Evolutionary conservation across 2,113 vertebrate species (phyloP).

Genomic region (Apodemus sylvaticus): DNA sequence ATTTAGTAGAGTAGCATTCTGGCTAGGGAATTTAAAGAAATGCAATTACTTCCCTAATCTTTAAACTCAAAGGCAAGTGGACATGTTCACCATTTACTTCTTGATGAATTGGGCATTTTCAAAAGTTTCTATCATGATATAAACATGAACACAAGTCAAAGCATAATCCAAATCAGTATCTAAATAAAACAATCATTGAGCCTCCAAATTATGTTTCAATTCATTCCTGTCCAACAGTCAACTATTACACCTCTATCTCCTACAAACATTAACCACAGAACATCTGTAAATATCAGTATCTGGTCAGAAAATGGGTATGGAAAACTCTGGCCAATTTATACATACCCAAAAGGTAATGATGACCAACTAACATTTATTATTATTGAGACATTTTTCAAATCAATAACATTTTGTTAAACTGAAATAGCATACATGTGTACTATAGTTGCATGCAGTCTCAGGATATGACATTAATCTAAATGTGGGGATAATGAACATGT

Average conservation of each 20-base stretch:
- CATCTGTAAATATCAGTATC: constrained; percentile 57
- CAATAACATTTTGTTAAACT: constrained; percentile 27
- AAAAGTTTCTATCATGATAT: constrained; percentile 52
- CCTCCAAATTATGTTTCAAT: constrained; percentile 75
- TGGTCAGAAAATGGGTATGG: constrained; percentile 59
- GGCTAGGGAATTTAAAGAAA: background rate
- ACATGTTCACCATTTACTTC: constrained; percentile 36
- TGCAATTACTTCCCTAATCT: constrained; percentile 5
- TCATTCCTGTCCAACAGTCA: constrained; percentile 68
- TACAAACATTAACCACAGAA: constrained; percentile 62
- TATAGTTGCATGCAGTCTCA: constrained; percentile 31
- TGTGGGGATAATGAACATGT: constrained; percentile 44
- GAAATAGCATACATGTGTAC: constrained; percentile 23
- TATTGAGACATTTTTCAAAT: background rate
- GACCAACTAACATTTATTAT: constrained; percentile 69
- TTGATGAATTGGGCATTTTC: constrained; percentile 32
- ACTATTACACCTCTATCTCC: constrained; percentile 65
- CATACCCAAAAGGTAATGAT: constrained; percentile 58
- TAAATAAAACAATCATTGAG: constrained; percentile 69
- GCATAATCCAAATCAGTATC: constrained; percentile 42
- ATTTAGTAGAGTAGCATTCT: constrained; percentile 31
- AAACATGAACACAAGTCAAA: background rate
- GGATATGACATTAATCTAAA: constrained; percentile 58
- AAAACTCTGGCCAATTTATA: constrained; percentile 30
- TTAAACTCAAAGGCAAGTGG: constrained; percentile 39